A percentile compares a stretch with the other conserved stretches of the same genome.
These are phyloP conservation scores for Cyclina sinensis DNA, from an alignment of 1,140 invertebrate species.

Conservation along the genomic window DNA sequence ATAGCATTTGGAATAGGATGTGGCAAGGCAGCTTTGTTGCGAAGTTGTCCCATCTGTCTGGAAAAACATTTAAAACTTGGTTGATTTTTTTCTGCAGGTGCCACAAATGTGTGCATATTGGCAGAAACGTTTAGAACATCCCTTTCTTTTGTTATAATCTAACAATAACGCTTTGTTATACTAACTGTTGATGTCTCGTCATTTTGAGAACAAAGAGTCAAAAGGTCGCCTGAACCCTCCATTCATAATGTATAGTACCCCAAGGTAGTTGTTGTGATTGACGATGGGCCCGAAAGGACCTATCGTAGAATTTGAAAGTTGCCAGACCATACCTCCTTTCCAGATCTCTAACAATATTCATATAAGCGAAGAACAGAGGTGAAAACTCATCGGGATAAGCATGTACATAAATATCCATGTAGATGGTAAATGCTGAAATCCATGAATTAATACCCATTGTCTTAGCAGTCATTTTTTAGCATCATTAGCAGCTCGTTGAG, in stretches of 20 bases:
- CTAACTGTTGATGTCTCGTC: too few species aligned
- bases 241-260: slow-evolving; percentile 4
- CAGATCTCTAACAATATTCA: slow-evolving; percentile 19
- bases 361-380: neutral
- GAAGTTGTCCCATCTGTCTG: neutral
- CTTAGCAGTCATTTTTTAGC: too few species aligned
- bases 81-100: neutral
- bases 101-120: slow-evolving; percentile 27
- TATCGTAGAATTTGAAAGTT: slow-evolving; percentile 38
- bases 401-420: slow-evolving; percentile 17
- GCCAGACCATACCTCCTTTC: slow-evolving; percentile 5
- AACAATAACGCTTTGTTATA: neutral
- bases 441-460: too few species aligned
- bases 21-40: neutral
- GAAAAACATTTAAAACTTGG: neutral
- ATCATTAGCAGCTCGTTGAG: too few species aligned
- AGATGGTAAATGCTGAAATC: slow-evolving; percentile 31
- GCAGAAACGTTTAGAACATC: neutral
- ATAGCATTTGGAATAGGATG: neutral
- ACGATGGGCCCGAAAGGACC: slow-evolving; percentile 8
- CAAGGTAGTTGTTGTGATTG: slow-evolving; percentile 1
- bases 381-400: neutral
- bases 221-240: neutral
- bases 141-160: neutral
- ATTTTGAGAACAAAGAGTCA: neutral